Conservation (phyloP, 2,797 vertebrate species). For the Trachops cirrhosus region DNA sequence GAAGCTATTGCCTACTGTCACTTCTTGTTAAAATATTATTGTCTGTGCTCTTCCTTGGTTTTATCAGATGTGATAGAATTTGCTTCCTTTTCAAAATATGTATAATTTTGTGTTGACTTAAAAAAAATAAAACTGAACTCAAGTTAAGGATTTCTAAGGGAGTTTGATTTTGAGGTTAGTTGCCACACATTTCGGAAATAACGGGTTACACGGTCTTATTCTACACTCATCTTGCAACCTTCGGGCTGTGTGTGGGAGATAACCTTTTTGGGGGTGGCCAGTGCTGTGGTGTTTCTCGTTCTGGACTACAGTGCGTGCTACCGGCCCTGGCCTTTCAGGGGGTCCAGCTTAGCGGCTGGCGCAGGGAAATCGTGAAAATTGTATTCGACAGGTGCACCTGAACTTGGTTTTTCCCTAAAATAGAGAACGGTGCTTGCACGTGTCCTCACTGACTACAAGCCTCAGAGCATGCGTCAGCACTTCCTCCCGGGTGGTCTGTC, state of each 20-base stretch:
- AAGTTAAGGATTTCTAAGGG: not conserved
- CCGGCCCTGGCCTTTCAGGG: not conserved
- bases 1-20: not conserved
- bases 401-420: not conserved
- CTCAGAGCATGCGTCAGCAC: not conserved
- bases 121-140: not conserved
- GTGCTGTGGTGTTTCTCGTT: not conserved
- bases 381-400: not conserved
- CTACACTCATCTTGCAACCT: not conserved
- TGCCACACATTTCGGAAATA: not conserved
- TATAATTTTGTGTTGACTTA: not conserved
- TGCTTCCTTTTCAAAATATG: not conserved
- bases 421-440: not conserved
- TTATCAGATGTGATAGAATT: not conserved
- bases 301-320: not conserved
- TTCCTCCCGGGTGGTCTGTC: not conserved
- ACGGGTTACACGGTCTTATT: not conserved
- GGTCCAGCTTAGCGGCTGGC: not conserved
- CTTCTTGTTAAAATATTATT: not conserved
- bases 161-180: slow-evolving; percentile 25
- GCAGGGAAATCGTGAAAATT: not conserved
- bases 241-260: not conserved
- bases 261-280: not conserved
- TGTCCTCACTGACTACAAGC: not conserved
- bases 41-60: not conserved